Evolutionary conservation across 2,888 invertebrate genomes (phyloP), one percentile per base, ranked within the genome.

Genomic region (Beris chalybata): DNA sequence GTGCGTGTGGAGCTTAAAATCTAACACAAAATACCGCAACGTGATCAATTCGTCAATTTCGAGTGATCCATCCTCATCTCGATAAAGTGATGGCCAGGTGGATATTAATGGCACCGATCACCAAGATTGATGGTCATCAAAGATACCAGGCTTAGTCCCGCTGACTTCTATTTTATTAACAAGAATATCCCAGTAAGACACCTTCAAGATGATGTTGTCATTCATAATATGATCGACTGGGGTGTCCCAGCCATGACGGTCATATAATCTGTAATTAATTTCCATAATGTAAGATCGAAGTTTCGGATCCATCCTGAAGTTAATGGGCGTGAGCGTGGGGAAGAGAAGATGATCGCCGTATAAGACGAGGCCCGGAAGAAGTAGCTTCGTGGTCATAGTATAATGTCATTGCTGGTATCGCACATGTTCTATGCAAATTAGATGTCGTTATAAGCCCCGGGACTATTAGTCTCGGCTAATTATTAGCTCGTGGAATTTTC

Each of bases 391-490:
- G 38, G 38, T 38, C 38, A 38, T 5, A 38, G 38, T 9, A 38
- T 38, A 38, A 38, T 38, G 38, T 38, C 38, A 38, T 38, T 38
- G 38, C 38, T 38, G 31, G 48, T 13, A 5, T 38, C 50, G 50
- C 61, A 61, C 52, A 52, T 61, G 61, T 61, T 52, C 61, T 61
- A 61, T 61, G 61, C 61, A 61, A 61, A 61, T 61, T 30, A 50
- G 7, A 22, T 50, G 61, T 43, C 50, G 50, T 61, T 61, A 48
- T 50, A 52, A n/a, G 6, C 22, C 22, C 22, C 38, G 50, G 38
- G 50, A 38, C 38, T 61, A 50, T 61, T 61, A 38, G 32, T 52
- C 61, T 50, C 52, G 61, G 38, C 52, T 61, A 61, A 61, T 61
- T 61, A 61, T 13, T 38, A 22, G 50, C 52, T 48, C 11, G 9